phyloP scores from a whole-genome alignment of 1,140 invertebrate genomes.

The Drosophila watanabei region DNA sequence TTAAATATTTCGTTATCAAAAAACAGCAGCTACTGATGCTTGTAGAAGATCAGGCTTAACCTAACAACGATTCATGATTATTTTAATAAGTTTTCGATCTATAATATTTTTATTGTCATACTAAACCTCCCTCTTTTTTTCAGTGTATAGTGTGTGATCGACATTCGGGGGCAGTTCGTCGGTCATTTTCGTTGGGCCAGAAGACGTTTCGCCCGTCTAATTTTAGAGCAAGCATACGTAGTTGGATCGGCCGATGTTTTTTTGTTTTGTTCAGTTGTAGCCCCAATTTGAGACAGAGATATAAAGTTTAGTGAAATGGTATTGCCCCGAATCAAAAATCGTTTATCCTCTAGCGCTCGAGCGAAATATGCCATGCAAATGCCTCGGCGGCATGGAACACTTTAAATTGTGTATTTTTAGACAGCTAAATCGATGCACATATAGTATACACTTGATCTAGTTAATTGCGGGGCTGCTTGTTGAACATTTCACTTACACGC shows the following conservation, averaged over 20 bases:
- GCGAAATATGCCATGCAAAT: slow-evolving; percentile 51
- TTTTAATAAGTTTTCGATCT: not conserved
- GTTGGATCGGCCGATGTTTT: slow-evolving; percentile 73
- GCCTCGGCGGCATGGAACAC: slow-evolving; percentile 35
- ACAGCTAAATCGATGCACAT: slow-evolving; percentile 17
- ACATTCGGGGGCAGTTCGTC: slow-evolving; percentile 36
- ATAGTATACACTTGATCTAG: slow-evolving; percentile 47
- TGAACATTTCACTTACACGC: slow-evolving; percentile 74
- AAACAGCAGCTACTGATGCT: too few species aligned
- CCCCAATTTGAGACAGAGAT: slow-evolving; percentile 48
- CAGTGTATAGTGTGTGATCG: slow-evolving; percentile 29
- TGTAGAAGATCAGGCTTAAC: not conserved
- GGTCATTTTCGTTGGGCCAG: slow-evolving; percentile 69
- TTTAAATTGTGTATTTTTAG: slow-evolving; percentile 40
- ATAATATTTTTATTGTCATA: not conserved
- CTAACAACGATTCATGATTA: rapidly evolving
- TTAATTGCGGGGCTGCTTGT: slow-evolving; percentile 56
- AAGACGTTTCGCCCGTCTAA: slow-evolving; percentile 67
- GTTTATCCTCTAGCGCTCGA: slow-evolving; percentile 21
- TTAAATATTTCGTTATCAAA: not conserved
- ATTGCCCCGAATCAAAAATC: slow-evolving; percentile 55
- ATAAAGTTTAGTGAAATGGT: slow-evolving; percentile 65
- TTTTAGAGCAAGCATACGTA: slow-evolving; percentile 77
- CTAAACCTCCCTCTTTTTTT: not conserved
- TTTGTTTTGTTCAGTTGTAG: slow-evolving; percentile 17